Percentiles rank a stretch among this genome's conserved stretches.
These are phyloP conservation scores for Hydrophis major DNA, from an alignment of 2,797 vertebrate genomes.

Conservation along the genomic window DNA sequence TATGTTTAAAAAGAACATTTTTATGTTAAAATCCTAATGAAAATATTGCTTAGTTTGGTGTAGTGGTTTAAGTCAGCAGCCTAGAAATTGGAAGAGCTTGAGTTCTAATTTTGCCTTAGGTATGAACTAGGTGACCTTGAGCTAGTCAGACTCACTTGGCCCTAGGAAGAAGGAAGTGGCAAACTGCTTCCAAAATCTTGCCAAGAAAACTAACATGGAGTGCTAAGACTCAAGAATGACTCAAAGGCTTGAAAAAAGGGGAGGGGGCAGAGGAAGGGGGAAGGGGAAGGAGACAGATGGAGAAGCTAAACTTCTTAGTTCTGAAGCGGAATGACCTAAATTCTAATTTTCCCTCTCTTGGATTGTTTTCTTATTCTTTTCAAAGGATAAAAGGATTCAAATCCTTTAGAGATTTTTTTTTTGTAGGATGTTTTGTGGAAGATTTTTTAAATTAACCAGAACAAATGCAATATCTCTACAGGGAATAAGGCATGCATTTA, in stretches of 20 bases:
- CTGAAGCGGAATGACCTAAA: background rate
- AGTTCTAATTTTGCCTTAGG: background rate
- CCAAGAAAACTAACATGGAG: background rate
- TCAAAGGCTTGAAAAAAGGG: background rate
- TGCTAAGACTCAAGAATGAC: background rate
- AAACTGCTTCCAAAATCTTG: background rate
- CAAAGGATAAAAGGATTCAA: background rate
- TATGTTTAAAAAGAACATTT: background rate
- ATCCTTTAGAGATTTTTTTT: background rate
- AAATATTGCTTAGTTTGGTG: background rate
- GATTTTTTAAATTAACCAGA: background rate
- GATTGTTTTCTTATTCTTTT: background rate
- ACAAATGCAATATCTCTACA: background rate
- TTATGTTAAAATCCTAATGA: background rate
- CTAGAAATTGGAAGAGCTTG: background rate
- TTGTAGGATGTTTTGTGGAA: background rate
- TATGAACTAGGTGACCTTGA: background rate
- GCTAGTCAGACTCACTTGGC: background rate
- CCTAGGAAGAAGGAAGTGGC: background rate
- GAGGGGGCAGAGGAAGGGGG: too few relatives aligned
- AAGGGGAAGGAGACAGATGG: too few relatives aligned
- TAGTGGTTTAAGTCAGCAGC: background rate
- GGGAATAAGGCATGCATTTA: background rate
- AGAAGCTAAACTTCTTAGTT: background rate
- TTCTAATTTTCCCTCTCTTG: background rate